Evolutionary conservation across 2,797 vertebrate genomes (phyloP).

Genomic region (Cyprinodon diabolis): DNA sequence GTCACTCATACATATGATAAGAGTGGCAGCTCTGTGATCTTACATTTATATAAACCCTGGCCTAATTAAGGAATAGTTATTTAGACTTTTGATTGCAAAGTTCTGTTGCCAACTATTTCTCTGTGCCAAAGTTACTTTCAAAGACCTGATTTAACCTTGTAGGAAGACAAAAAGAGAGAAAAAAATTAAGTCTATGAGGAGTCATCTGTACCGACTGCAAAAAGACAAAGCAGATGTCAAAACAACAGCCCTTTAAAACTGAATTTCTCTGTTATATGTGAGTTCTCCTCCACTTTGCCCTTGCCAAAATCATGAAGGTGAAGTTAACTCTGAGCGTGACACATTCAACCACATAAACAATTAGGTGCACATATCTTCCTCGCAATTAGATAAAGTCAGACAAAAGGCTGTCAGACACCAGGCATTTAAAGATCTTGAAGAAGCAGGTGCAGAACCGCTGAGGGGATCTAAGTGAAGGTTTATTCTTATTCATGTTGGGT

Average conservation of each 20-base stretch:
- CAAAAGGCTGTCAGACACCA: constrained; percentile 16
- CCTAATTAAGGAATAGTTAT: background rate
- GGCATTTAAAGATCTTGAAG: constrained; percentile 32
- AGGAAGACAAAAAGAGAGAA: constrained; percentile 25
- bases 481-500: constrained; percentile 45
- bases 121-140: constrained; percentile 35
- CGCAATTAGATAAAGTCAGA: constrained; percentile 26
- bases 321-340: constrained; percentile 26
- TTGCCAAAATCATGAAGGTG: constrained; percentile 37
- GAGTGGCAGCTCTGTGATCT: no score
- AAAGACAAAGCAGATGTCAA: constrained; percentile 53
- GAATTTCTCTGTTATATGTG: constrained; percentile 22
- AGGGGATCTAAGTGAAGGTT: constrained; percentile 26
- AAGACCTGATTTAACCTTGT: constrained; percentile 50
- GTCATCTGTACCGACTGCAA: constrained; percentile 28
- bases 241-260: constrained; percentile 41
- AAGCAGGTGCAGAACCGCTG: constrained; percentile 13
- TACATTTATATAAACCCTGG: background rate
- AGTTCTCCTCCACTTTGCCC: constrained; percentile 24
- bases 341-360: constrained; percentile 20
- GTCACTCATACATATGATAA: constrained; percentile 1
- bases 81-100: constrained; percentile 5
- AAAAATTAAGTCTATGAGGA: constrained; percentile 37
- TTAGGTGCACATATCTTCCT: constrained; percentile 24
- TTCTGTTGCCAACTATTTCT: constrained; percentile 18